A percentile compares a stretch with the other conserved stretches of the same genome.
Conservation (phyloP, 2,888 invertebrate genomes). For the Drosophila longiperda region DNA sequence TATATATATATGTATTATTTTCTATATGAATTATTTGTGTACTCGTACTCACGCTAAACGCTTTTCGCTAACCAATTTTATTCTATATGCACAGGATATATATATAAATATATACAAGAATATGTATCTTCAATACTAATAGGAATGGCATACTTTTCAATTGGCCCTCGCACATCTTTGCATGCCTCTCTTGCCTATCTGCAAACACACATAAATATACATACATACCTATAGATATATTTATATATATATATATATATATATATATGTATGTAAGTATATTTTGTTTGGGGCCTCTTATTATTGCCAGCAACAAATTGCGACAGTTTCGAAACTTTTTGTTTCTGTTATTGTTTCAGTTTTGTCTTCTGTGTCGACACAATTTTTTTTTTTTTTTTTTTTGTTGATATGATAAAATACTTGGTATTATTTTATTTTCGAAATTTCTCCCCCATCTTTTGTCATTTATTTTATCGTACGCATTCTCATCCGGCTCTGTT, state of each 20-base stretch:
- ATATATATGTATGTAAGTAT: neutral
- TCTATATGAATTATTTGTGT: slow-evolving; percentile 24
- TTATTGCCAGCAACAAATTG: slow-evolving; percentile 36
- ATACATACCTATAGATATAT: neutral
- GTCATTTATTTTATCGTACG: slow-evolving; percentile 25
- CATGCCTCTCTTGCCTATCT: slow-evolving; percentile 52
- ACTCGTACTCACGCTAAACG: slow-evolving; percentile 44
- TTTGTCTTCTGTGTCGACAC: slow-evolving; percentile 8
- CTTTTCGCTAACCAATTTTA: slow-evolving; percentile 56
- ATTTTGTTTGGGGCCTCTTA: slow-evolving; percentile 45
- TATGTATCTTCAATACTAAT: slow-evolving; percentile 49
- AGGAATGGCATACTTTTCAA: slow-evolving; percentile 48
- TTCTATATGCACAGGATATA: slow-evolving; percentile 14
- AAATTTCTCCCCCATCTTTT: slow-evolving; percentile 21
- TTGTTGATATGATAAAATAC: slow-evolving; percentile 66
- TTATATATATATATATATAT: neutral
- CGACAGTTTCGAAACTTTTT: slow-evolving; percentile 10
- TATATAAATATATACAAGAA: slow-evolving; percentile 16
- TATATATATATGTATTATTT: slow-evolving; percentile 6
- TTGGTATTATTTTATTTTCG: slow-evolving; percentile 61
- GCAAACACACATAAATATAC: neutral
- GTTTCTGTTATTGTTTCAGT: slow-evolving; percentile 36
- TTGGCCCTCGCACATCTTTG: slow-evolving; percentile 57
- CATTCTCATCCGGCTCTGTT: slow-evolving; percentile 6
- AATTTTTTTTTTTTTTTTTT: neutral